Conservation (phyloP, 2,888 invertebrate species). For the Philonicus albiceps region DNA sequence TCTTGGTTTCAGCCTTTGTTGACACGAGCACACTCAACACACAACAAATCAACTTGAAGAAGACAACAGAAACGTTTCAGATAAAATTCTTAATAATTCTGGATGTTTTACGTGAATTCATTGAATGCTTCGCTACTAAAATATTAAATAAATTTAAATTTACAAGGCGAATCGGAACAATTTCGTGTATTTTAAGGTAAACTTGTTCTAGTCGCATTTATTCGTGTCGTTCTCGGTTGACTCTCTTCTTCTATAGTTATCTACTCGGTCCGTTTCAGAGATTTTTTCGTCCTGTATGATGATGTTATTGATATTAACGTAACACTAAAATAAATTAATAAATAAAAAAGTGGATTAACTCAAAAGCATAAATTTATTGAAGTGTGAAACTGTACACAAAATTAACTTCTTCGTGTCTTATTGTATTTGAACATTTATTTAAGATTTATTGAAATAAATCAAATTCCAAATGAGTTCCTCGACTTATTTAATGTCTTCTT, state of each 20-base stretch:
- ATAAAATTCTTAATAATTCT: neutral
- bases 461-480: neutral
- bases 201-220: neutral
- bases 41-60: neutral
- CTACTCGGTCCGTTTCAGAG: slow-evolving; percentile 20
- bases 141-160: neutral
- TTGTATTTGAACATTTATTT: slow-evolving; percentile 45
- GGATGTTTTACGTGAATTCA: neutral
- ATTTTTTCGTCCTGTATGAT: slow-evolving; percentile 33
- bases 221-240: slow-evolving; percentile 25
- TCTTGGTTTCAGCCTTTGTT: neutral
- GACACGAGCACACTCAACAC: neutral
- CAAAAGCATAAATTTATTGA: slow-evolving; percentile 17
- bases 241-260: slow-evolving; percentile 19
- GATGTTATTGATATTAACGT: slow-evolving; percentile 21
- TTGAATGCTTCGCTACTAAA: slow-evolving; percentile 3
- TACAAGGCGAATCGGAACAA: neutral
- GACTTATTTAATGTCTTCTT: neutral
- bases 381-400: slow-evolving; percentile 26
- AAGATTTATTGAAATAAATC: slow-evolving; percentile 25
- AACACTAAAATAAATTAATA: neutral
- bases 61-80: neutral
- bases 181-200: neutral
- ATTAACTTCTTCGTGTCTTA: slow-evolving; percentile 49
- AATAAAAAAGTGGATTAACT: slow-evolving; percentile 15